Evolutionary conservation across 92 coral and sea anemone genomes (phyloP).

Genomic region (Zoanthus sociatus): DNA sequence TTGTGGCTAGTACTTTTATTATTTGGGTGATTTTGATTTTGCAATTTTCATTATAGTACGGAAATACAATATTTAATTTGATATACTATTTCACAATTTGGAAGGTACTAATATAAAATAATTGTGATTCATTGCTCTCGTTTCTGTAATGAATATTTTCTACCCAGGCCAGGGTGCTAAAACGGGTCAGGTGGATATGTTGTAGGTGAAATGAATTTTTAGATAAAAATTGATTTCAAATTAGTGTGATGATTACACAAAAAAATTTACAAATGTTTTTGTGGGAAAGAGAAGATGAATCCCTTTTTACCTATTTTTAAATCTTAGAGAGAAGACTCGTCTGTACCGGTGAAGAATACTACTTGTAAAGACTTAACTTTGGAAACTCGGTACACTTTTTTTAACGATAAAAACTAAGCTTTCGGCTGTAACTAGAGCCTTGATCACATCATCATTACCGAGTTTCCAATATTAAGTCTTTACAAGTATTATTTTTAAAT

Average conservation of each 20-base stretch:
- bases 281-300: background rate
- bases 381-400: no score
- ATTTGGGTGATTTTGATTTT: background rate
- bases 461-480: no score
- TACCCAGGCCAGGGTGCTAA: background rate
- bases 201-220: no score
- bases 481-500: background rate
- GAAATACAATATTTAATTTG: background rate
- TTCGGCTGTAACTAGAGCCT: no score
- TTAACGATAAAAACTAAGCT: no score
- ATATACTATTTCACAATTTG: background rate
- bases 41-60: background rate
- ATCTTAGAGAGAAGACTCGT: no score
- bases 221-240: no score
- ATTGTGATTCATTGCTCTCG: background rate
- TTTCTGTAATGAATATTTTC: background rate
- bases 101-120: background rate
- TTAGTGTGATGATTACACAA: background rate
- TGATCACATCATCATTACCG: no score
- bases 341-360: no score
- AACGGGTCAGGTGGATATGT: background rate
- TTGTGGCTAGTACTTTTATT: background rate
- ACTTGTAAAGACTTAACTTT: no score
- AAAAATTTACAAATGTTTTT: background rate
- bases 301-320: background rate